These are phyloP conservation scores for Quadroppia sp. DNA, from an alignment of 2,888 invertebrate species.

Conservation along the genomic window DNA sequence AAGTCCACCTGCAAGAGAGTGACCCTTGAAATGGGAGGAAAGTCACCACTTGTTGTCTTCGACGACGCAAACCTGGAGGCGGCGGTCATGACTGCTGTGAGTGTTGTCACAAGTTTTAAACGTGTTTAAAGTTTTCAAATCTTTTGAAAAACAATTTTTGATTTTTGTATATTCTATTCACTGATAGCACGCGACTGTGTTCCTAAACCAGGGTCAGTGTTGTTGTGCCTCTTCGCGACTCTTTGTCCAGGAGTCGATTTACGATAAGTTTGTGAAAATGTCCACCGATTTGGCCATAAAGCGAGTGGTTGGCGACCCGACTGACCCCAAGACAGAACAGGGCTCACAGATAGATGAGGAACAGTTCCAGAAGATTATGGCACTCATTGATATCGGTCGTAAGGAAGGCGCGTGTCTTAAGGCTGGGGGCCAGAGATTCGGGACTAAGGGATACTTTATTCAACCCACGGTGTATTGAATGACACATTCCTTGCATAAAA, in stretches of 20 bases:
- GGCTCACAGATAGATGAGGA: constrained; percentile 86
- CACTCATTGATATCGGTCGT: constrained; percentile 66
- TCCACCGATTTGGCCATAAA: constrained; percentile 67
- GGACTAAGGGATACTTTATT: constrained; percentile 74
- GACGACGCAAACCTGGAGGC: constrained; percentile 89
- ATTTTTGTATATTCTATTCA: no score
- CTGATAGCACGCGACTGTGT: no score
- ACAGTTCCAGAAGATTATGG: constrained; percentile 79
- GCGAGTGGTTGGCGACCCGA: constrained; percentile 88
- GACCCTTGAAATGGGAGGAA: constrained; percentile 89
- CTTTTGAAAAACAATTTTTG: background rate
- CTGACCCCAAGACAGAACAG: constrained; percentile 80
- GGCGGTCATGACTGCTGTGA: constrained; percentile 72
- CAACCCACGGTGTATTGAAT: no score
- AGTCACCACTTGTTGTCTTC: constrained; percentile 90
- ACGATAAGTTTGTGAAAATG: constrained; percentile 83
- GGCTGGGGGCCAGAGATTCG: constrained; percentile 71
- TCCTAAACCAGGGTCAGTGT: constrained; percentile 69
- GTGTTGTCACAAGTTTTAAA: background rate
- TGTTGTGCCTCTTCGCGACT: constrained; percentile 94
- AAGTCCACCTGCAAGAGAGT: constrained; percentile 93
- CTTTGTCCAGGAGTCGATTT: constrained; percentile 84
- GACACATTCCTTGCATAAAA: no score
- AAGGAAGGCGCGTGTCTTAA: constrained; percentile 81
- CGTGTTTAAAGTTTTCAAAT: no score